Percentiles rank a stretch among this genome's conserved stretches.
phyloP scores from a whole-genome alignment of 2,888 invertebrate species.

The Polyommatus iphigenia region DNA sequence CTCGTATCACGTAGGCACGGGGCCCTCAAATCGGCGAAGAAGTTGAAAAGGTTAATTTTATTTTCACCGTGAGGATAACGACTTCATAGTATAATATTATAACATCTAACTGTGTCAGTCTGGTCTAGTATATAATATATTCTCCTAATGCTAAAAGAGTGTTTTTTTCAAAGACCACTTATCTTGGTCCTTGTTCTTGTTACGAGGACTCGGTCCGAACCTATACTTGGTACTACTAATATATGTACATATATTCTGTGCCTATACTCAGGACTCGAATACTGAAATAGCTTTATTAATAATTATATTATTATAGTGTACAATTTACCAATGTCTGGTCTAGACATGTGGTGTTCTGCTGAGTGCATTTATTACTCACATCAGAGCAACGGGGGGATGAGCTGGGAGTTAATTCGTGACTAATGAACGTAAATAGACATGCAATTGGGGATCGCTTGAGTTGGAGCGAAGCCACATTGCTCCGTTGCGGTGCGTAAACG shows the following conservation, averaged over 20 bases:
- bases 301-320: background rate
- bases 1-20: background rate
- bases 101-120: too few relatives aligned
- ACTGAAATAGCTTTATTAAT: background rate
- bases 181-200: too few relatives aligned
- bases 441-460: slow-evolving; percentile 31
- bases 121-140: too few relatives aligned
- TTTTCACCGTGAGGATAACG: too few relatives aligned
- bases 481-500: background rate
- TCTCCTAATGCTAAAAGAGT: too few relatives aligned
- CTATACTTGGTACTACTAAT: too few relatives aligned
- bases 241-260: too few relatives aligned
- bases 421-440: slow-evolving; percentile 33
- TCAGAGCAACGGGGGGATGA: background rate
- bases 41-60: background rate
- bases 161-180: too few relatives aligned
- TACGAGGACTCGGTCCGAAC: too few relatives aligned
- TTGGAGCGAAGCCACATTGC: background rate
- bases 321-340: background rate
- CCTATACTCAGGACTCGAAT: background rate
- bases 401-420: slow-evolving; percentile 24
- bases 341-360: background rate
- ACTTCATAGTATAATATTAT: too few relatives aligned
- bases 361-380: slow-evolving; percentile 15
- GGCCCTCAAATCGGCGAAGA: background rate